Base-by-base conservation (phyloP, 2,888 invertebrate species). In the Ellobium chinense region DNA sequence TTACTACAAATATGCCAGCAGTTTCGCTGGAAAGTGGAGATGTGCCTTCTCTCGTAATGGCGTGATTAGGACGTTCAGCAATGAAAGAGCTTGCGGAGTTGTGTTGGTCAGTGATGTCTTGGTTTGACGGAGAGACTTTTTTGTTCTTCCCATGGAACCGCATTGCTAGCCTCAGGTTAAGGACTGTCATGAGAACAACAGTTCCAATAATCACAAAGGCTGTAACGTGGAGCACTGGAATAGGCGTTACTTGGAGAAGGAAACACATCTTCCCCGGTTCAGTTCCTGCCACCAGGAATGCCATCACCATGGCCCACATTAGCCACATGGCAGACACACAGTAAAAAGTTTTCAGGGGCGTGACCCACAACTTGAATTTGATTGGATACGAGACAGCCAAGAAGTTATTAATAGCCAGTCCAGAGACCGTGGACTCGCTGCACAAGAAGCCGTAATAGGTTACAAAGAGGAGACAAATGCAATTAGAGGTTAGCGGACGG, bases 381-480 rank as follows among this genome's bases (percentile, higher is more conserved):
- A 72, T 72, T 0, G 72, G 72, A 36, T 60, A 24, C 24, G 72
- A 36, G 34, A 72, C 72, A 24, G 72, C 72, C 37, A 72, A 27
- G 27, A 56, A 72, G 24, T 72, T 72, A 37, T 72, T 72, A 4
- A 72, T 0, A n/a, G 72, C 58, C 21, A 72, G 37, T 12, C 24
- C 58, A 60, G 58, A 56, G 3, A 72, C 72, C n/a, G 72, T 72
- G 2, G 72, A 58, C 58, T 72, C 58, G 2, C 72, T 36, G n/a
- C 72, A 60, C 9, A 72, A 60, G 37, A 72, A 36, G 1, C 56
- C 58, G 1, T 58, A 14, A 0, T 58, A 12, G 5, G 58, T 72
- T 12, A 37, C 0, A 72, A 72, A 72, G 21, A 60, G 58, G 12
- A 72, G 34, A 9, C 58, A 60, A 7, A 56, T 58, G 18, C 72